Base-by-base conservation (phyloP, 2,797 vertebrate genomes). In the Poeciliopsis infans region DNA sequence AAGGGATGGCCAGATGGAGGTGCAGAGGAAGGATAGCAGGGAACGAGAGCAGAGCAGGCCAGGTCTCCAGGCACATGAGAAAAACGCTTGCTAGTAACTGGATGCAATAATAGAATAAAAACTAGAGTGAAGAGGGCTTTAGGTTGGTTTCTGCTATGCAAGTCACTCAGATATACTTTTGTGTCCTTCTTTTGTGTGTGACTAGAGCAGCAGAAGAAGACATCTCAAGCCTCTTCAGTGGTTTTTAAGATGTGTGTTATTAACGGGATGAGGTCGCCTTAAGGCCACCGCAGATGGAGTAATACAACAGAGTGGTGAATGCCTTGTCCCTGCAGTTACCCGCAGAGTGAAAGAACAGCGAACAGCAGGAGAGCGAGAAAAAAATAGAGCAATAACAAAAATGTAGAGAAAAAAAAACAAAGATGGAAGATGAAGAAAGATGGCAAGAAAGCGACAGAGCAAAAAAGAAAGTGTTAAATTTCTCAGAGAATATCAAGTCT, bases 1-100 rank as follows among this genome's bases (percentile, higher is more conserved):
- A 61, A 84, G 39, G 76, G 66, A 85, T 43, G 79, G 85, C 77
- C 93, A 95, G 94, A 94, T 94, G 92, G 94, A 91, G 84, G 82
- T 74, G 68, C 72, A 55, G 71, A 77, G 78, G 69, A 82, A 46
- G 13, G 28, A 80, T 53, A 64, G 85, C 76, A 79, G 85, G 85
- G 87, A 75, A 82, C 55, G 55, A 85, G 49, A 89, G 81, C 68
- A 81, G 79, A 88, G 80, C 61, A 78, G 81, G 78, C 49, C 78
- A 81, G 70, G 78, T 85, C 72, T 79, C 75, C 82, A 72, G 81
- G 84, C 79, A 82, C 76, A 86, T 43, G 72, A 49, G 36, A 78
- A 71, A 85, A 71, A 79, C 51, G 75, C 85, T 82, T 68, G 75
- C 36, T 31, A 49, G 61, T 70, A 74, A 76, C 71, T n/a, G 5